Conservation (phyloP, 1,140 invertebrate genomes). For the Potamilus streckersoni region DNA sequence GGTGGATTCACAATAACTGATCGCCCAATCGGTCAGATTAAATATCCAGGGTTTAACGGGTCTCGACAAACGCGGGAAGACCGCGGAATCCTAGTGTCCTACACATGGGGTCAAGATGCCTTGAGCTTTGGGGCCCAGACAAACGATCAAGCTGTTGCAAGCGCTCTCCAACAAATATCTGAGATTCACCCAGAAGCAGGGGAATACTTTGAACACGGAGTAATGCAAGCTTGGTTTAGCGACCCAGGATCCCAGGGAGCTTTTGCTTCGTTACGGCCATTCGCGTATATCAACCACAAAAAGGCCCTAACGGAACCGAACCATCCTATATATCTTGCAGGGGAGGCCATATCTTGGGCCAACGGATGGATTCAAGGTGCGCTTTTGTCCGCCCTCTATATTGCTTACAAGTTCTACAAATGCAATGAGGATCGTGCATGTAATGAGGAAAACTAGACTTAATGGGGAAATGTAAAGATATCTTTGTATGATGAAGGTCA, state of each 20-base stretch:
- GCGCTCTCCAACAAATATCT: constrained; percentile 27
- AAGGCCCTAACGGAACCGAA: no score
- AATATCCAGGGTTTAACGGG: no score
- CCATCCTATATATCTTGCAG: constrained; percentile 10
- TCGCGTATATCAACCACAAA: constrained; percentile 9
- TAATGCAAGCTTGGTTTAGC: constrained; percentile 31
- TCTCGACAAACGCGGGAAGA: no score
- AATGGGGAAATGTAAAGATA: no score
- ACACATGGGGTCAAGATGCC: constrained; percentile 30
- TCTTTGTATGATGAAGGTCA: no score
- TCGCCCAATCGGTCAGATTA: constrained; percentile 30
- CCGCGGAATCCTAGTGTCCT: constrained; percentile 25
- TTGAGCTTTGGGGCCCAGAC: constrained; percentile 22
- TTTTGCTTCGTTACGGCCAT: constrained; percentile 19
- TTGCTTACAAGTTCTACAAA: no score
- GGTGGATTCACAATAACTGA: constrained; percentile 33
- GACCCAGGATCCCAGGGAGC: constrained; percentile 31
- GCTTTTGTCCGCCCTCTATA: constrained; percentile 2
- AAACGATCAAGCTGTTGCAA: constrained; percentile 22
- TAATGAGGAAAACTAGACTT: no score
- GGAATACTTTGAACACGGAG: constrained; percentile 32
- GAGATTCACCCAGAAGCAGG: constrained; percentile 35
- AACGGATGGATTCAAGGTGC: constrained; percentile 22
- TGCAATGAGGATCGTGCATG: no score
- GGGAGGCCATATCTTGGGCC: constrained; percentile 14